Evolutionary conservation across 1,140 invertebrate genomes (phyloP).

Genomic region (Yoshiicerus persimilis): DNA sequence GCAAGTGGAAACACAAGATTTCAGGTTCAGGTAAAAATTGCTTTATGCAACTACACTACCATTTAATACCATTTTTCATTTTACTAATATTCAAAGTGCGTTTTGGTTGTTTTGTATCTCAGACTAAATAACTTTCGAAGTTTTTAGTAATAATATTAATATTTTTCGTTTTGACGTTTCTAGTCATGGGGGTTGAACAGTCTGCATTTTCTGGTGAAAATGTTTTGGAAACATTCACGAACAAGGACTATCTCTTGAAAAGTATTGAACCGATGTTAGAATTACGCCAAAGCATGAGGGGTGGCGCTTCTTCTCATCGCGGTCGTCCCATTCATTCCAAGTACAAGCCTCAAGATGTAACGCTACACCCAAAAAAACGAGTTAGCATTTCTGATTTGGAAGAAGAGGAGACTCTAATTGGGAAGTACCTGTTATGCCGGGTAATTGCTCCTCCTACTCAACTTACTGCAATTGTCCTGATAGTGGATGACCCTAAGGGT

Average conservation of each 20-base stretch:
- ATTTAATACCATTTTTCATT: too few relatives aligned
- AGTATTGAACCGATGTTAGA: neutral
- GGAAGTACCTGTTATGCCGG: constrained; percentile 23
- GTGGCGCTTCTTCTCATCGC: neutral
- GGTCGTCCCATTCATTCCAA: neutral
- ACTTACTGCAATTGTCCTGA: neutral
- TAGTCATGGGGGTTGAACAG: too few relatives aligned
- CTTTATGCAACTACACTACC: too few relatives aligned
- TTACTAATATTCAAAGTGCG: too few relatives aligned
- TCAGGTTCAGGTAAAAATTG: too few relatives aligned
- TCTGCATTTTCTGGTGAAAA: too few relatives aligned
- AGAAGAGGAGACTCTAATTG: neutral
- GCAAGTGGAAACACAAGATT: too few relatives aligned
- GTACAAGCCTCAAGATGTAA: neutral
- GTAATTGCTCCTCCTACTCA: neutral
- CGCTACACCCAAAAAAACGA: neutral
- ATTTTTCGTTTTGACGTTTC: too few relatives aligned
- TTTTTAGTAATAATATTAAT: too few relatives aligned
- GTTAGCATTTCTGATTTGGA: neutral
- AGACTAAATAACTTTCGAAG: too few relatives aligned
- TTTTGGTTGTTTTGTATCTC: too few relatives aligned
- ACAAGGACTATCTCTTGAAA: neutral
- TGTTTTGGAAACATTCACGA: neutral
- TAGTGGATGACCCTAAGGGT: constrained; percentile 56
- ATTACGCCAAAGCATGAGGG: too few relatives aligned